Conservation (phyloP, 2,797 vertebrate genomes). For the Eleutherodactylus coqui region DNA sequence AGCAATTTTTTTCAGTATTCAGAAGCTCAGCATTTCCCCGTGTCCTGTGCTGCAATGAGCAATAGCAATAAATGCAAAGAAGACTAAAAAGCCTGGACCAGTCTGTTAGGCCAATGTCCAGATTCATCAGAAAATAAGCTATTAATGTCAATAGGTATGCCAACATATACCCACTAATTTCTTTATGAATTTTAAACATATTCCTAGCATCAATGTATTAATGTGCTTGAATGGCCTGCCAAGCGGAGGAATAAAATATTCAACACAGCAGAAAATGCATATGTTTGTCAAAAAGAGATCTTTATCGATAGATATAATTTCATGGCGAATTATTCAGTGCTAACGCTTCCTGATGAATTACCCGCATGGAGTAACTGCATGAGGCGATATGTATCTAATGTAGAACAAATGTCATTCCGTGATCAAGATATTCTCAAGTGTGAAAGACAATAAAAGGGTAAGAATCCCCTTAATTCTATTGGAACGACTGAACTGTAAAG, state of each 20-base stretch:
- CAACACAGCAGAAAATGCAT: neutral
- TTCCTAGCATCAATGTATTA: neutral
- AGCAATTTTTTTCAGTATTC: too few relatives aligned
- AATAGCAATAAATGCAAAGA: neutral
- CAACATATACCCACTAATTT: neutral
- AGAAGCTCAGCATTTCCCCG: too few relatives aligned
- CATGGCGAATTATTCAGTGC: slow-evolving; percentile 40
- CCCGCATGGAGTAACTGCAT: slow-evolving; percentile 1
- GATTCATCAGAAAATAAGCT: neutral
- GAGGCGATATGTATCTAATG: slow-evolving; percentile 25
- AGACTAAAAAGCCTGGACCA: neutral
- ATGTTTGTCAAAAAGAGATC: slow-evolving; percentile 36
- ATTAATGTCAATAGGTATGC: neutral
- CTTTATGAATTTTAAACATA: slow-evolving; percentile 4
- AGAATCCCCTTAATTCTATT: neutral
- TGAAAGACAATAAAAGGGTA: slow-evolving; percentile 29
- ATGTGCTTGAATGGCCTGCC: neutral
- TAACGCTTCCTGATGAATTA: slow-evolving; percentile 26
- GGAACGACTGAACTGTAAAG: neutral
- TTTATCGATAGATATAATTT: slow-evolving; percentile 36
- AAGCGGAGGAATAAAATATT: slow-evolving; percentile 32
- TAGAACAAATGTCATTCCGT: slow-evolving; percentile 47
- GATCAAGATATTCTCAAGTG: slow-evolving; percentile 28
- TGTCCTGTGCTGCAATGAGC: too few relatives aligned
- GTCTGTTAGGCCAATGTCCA: neutral